Evolutionary conservation across 1,140 invertebrate species (phyloP).

Genomic region (Aporrectodea caliginosa): DNA sequence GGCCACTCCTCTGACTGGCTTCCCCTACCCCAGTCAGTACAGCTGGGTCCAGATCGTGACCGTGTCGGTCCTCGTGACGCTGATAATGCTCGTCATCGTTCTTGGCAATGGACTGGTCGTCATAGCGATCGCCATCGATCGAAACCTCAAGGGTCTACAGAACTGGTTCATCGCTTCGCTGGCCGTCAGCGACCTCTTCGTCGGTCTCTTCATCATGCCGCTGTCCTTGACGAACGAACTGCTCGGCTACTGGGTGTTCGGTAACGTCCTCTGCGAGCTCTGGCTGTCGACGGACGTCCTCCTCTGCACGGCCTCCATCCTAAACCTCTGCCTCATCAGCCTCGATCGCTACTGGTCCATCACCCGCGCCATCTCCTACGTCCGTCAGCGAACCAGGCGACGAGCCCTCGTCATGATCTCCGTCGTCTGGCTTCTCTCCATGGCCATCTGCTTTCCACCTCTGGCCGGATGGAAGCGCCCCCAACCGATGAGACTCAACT

Average conservation of each 20-base stretch:
- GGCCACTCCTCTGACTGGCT: slow-evolving; percentile 36
- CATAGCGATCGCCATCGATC: slow-evolving; percentile 79
- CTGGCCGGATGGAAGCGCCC: slow-evolving; percentile 89
- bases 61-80: slow-evolving; percentile 81
- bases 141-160: slow-evolving; percentile 82
- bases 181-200: slow-evolving; percentile 90
- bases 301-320: slow-evolving; percentile 90
- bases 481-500: slow-evolving; percentile 43
- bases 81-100: slow-evolving; percentile 92
- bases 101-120: slow-evolving; percentile 97
- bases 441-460: slow-evolving; percentile 91
- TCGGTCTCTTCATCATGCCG: slow-evolving; percentile 93
- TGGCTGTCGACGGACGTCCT: slow-evolving; percentile 83
- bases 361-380: slow-evolving; percentile 88
- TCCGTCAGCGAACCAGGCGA: slow-evolving; percentile 87
- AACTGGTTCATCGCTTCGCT: slow-evolving; percentile 97
- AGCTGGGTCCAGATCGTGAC: slow-evolving; percentile 78
- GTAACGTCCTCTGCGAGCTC: slow-evolving; percentile 60
- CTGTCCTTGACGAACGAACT: slow-evolving; percentile 88
- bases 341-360: too few species aligned
- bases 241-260: slow-evolving; percentile 96
- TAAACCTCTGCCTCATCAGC: too few species aligned
- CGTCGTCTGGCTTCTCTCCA: slow-evolving; percentile 89
- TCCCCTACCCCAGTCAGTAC: slow-evolving; percentile 78
- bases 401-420: slow-evolving; percentile 88